Evolutionary conservation across 2,113 vertebrate species (phyloP), one percentile per base, ranked within the genome.

Genomic region (Seriola rivoliana): DNA sequence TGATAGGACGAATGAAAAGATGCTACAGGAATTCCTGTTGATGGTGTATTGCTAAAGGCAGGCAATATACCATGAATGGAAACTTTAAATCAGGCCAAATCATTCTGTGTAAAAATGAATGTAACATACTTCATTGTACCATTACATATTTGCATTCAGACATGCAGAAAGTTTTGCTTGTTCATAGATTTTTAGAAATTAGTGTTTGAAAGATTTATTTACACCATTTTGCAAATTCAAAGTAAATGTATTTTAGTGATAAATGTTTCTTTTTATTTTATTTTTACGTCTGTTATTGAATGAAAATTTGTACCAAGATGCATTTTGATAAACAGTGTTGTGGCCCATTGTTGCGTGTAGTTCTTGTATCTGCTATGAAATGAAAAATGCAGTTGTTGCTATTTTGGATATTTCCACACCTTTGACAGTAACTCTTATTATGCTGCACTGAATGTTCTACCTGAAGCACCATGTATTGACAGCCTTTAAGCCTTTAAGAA

Each of bases 311-410:
- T 82, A 75, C 34, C 59, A 16, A 36, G 14, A 44, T 59, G 58
- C 44, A 50, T 81, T 85, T 91, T 78, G 64, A 75, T 86, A 84
- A 50, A 25, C 82, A 80, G 71, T 81, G 68, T 83, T 62, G 58
- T 86, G 81, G 87, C 90, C 91, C 92, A 86, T 90, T 95, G 92
- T 95, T 95, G 96, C 94, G 93, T 90, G 67, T 94, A 93, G 87
- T 88, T 93, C 81, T 91, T 90, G 80, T 92, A 95, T 93, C 84
- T 95, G 95, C 95, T 91, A 91, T 80, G 84, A 92, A 90, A 93
- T 93, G 89, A 92, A 95, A 94, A 95, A 91, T 91, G 95, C 88
- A 92, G 90, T 96, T 95, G 91, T 95, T 88, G 93, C 93, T 94
- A 78, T 95, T 92, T 94, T 81, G 78, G 75, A 88, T 87, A 69